phyloP scores from a whole-genome alignment of 2,113 vertebrate species.

The Phylloscopus whistleri region DNA sequence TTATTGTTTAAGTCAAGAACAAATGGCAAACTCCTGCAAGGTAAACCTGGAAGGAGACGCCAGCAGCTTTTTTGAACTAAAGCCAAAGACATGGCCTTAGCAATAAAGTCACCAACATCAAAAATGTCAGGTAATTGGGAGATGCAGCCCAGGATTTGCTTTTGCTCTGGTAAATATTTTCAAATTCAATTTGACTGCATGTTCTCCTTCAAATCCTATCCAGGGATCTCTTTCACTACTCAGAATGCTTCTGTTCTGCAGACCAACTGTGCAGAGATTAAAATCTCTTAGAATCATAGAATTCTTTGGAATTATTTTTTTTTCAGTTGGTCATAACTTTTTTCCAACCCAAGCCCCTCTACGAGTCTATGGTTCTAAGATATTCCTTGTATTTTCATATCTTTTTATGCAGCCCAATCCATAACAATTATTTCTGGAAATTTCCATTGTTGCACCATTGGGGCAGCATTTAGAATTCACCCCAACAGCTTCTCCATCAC shows the following conservation, averaged over 20 bases:
- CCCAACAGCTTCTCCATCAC: background rate
- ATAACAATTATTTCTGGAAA: background rate
- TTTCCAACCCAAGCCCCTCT: background rate
- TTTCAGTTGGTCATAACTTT: background rate
- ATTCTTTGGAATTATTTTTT: background rate
- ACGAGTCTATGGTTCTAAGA: background rate
- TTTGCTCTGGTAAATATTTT: background rate
- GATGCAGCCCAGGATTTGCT: background rate
- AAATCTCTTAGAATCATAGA: background rate
- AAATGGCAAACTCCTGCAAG: background rate
- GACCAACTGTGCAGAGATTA: background rate
- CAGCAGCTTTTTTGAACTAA: background rate
- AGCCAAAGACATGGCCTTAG: background rate
- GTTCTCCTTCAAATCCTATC: background rate
- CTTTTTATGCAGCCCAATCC: background rate
- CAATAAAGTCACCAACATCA: background rate
- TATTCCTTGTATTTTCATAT: background rate
- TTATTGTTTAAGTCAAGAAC: conserved; percentile 15
- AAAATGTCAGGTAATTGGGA: background rate
- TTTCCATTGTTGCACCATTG: background rate
- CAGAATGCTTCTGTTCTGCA: background rate
- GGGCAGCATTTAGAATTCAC: background rate
- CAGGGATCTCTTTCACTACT: background rate
- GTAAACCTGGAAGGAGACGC: background rate
- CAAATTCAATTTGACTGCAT: background rate